phyloP scores from a whole-genome alignment of 1,140 invertebrate genomes.

The Dendroctonus valens region DNA sequence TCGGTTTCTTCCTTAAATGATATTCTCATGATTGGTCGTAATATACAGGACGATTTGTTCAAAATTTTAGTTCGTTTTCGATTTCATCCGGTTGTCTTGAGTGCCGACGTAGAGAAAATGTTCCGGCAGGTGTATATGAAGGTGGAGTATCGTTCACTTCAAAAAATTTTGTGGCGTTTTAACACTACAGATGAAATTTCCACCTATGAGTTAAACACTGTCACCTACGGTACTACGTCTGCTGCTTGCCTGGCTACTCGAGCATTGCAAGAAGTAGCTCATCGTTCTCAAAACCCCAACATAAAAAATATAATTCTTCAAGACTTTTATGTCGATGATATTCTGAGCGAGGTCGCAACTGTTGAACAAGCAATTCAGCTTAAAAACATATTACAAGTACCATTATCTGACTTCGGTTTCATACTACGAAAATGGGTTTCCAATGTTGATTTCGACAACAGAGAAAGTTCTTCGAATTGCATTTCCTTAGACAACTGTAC shows the following conservation, averaged over 20 bases:
- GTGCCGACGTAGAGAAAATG: no score
- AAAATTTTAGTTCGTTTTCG: constrained; percentile 51
- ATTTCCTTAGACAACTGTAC: neutral
- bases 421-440: constrained; percentile 13
- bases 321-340: constrained; percentile 55
- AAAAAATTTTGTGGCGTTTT: constrained; percentile 9
- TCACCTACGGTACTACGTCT: constrained; percentile 31
- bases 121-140: no score
- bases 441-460: neutral
- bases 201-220: no score
- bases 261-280: constrained; percentile 40
- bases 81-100: constrained; percentile 42
- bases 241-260: constrained; percentile 48
- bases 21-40: constrained; percentile 38
- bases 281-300: constrained; percentile 23
- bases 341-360: constrained; percentile 45
- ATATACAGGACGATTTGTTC: constrained; percentile 47
- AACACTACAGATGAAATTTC: neutral
- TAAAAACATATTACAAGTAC: constrained; percentile 43
- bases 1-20: constrained; percentile 41
- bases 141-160: constrained; percentile 38
- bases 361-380: constrained; percentile 20
- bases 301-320: constrained; percentile 39
- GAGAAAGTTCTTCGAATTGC: neutral
- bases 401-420: constrained; percentile 2